Base-by-base conservation (phyloP, 2,797 vertebrate genomes). In the Pseudomugil gertrudae region DNA sequence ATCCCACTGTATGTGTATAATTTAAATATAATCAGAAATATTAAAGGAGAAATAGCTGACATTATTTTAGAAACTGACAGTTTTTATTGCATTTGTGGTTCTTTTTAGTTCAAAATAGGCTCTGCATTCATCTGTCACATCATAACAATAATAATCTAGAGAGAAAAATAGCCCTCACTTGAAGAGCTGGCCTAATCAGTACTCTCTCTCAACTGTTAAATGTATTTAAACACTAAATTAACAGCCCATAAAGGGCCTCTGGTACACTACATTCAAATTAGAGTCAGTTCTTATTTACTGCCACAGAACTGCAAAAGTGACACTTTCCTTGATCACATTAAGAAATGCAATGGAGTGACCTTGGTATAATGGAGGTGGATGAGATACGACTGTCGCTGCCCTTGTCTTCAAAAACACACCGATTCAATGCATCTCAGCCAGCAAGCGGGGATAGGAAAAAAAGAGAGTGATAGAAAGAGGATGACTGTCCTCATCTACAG, bases 181-280 rank as follows among this genome's bases (percentile, higher is more conserved):
- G 54, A 60, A 71, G 83, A 82, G 83, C 84, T 27, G 33, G 80
- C 74, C 82, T 91, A 90, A 91, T 92, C 90, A 92, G 89, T 85
- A 85, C 89, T 84, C 81, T 89, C 91, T 90, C 90, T 91, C 91
- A 91, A 92, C 90, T 92, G 91, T 92, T 93, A 91, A 92, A 93
- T 92, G 87, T 93, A 92, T 92, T 92, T 92, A 91, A 92, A 93
- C 88, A 91, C 89, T 88, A 91, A 93, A 92, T 91, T 92, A 93
- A 93, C 91, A 92, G 88, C 90, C 91, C 91, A 90, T 93, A 92
- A 93, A 93, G 90, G 91, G 90, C 88, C 91, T 89, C 85, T 86
- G 90, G 85, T 91, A 90, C 89, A 90, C 88, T 90, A 90, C 90
- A 90, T 92, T 92, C 84, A 92, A 92, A 93, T 92, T 91, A 92